Conservation (phyloP, 2,113 vertebrate genomes). For the Nothocercus julius region DNA sequence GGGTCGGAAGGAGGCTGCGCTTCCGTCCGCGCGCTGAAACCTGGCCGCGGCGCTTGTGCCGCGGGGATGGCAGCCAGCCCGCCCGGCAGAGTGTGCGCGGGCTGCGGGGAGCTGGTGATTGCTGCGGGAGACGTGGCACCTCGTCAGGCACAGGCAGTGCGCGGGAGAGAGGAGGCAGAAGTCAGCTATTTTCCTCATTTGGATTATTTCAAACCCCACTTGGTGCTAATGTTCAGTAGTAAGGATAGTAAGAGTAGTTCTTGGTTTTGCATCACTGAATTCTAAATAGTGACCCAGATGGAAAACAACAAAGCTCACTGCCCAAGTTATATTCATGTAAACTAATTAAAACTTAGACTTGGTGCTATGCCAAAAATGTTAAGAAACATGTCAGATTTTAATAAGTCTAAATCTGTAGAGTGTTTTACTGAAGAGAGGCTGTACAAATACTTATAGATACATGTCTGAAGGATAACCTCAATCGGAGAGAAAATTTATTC, state of each 20-base stretch:
- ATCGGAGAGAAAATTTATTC: not conserved
- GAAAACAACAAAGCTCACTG: not conserved
- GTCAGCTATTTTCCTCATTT: not conserved
- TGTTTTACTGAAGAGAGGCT: not conserved
- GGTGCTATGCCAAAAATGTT: not conserved
- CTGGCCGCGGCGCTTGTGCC: not conserved
- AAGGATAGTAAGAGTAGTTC: not conserved
- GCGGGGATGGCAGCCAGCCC: not conserved
- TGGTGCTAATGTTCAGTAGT: accelerated
- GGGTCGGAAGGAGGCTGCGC: not conserved
- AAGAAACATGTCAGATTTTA: not conserved
- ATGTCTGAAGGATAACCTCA: not conserved
- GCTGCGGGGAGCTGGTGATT: not conserved
- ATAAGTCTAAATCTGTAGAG: not conserved
- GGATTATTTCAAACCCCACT: not conserved
- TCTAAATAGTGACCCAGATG: not conserved
- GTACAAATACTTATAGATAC: not conserved
- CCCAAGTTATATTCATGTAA: not conserved
- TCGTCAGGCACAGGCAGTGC: constrained; percentile 20
- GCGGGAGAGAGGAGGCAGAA: not conserved
- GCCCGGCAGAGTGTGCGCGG: not conserved
- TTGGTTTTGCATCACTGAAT: not conserved
- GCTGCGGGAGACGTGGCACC: not conserved
- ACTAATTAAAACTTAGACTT: not conserved
- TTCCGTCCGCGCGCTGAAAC: not conserved